Evolutionary conservation across 2,888 invertebrate species (phyloP).

Genomic region (Luperina nickerlii): DNA sequence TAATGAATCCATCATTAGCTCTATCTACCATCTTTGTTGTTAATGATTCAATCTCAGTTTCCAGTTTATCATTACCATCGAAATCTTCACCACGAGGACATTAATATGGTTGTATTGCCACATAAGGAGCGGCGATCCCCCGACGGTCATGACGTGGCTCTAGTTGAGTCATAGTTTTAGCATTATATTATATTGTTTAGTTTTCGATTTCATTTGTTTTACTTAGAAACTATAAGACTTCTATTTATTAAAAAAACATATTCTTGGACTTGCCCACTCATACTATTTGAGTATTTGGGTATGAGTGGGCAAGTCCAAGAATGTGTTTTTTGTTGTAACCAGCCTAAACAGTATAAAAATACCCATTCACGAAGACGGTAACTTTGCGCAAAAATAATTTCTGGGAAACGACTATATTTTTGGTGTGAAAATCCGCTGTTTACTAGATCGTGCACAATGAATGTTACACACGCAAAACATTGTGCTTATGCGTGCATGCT

Average conservation of each 20-base stretch:
- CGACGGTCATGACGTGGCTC: slow-evolving; percentile 31
- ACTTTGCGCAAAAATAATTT: background rate
- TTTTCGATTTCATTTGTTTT: slow-evolving; percentile 61
- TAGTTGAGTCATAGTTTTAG: slow-evolving; percentile 52
- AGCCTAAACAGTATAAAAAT: background rate
- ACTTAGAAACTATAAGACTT: slow-evolving; percentile 10
- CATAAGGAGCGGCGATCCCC: slow-evolving; percentile 53
- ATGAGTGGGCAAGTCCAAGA: background rate
- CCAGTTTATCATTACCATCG: slow-evolving; percentile 51
- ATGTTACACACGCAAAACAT: background rate
- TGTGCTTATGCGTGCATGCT: background rate
- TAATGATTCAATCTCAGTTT: slow-evolving; percentile 57
- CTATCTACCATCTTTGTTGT: slow-evolving; percentile 27
- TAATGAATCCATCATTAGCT: slow-evolving; percentile 47
- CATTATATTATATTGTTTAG: slow-evolving; percentile 14
- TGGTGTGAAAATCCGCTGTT: background rate
- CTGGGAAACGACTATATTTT: background rate
- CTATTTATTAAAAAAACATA: no score
- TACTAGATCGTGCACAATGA: background rate
- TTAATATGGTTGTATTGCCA: slow-evolving; percentile 49
- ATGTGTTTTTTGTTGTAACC: slow-evolving; percentile 3
- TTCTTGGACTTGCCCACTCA: no score
- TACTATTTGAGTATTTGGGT: no score
- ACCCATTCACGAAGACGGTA: background rate
- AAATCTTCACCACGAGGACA: slow-evolving; percentile 47